Evolutionary conservation across 2,888 invertebrate genomes (phyloP).

Genomic region (Synergus laeviventris): DNA sequence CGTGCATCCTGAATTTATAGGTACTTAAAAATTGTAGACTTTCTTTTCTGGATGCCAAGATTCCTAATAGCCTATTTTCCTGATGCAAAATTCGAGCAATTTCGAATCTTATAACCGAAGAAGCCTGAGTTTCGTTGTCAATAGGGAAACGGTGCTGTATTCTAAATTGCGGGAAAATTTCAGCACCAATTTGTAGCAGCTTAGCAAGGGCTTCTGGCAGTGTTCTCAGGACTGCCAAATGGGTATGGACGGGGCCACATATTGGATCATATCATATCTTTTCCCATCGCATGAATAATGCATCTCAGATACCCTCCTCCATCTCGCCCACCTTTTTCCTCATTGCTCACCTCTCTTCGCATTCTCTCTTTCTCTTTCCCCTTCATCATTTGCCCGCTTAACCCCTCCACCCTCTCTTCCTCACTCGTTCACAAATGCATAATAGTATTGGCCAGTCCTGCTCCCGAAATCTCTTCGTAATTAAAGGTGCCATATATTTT

Average conservation of each 20-base stretch:
- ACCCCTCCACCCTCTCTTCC: slow-evolving; percentile 31
- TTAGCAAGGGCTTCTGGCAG: slow-evolving; percentile 63
- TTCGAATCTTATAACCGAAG: not conserved
- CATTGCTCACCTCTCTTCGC: slow-evolving; percentile 36
- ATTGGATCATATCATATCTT: slow-evolving; percentile 76
- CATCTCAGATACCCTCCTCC: slow-evolving; percentile 67
- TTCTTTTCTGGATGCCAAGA: not conserved
- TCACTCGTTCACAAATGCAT: slow-evolving; percentile 45
- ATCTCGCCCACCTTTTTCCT: slow-evolving; percentile 48
- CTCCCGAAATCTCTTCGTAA: slow-evolving; percentile 67
- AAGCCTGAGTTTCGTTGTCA: not conserved
- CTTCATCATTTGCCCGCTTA: slow-evolving; percentile 53
- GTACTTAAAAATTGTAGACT: not conserved
- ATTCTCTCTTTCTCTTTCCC: slow-evolving; percentile 43
- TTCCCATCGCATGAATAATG: slow-evolving; percentile 75
- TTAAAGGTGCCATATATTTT: slow-evolving; percentile 73
- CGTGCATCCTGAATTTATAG: not conserved
- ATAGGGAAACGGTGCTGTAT: slow-evolving; percentile 36
- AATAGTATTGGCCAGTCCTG: slow-evolving; percentile 60
- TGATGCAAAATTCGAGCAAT: not conserved
- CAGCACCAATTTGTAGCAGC: slow-evolving; percentile 73
- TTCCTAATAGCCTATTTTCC: not conserved
- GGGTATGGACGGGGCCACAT: slow-evolving; percentile 67
- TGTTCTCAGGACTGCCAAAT: slow-evolving; percentile 34
- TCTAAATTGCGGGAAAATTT: slow-evolving; percentile 73